phyloP scores from a whole-genome alignment of 2,797 vertebrate species.

The Mastacembelus armatus region DNA sequence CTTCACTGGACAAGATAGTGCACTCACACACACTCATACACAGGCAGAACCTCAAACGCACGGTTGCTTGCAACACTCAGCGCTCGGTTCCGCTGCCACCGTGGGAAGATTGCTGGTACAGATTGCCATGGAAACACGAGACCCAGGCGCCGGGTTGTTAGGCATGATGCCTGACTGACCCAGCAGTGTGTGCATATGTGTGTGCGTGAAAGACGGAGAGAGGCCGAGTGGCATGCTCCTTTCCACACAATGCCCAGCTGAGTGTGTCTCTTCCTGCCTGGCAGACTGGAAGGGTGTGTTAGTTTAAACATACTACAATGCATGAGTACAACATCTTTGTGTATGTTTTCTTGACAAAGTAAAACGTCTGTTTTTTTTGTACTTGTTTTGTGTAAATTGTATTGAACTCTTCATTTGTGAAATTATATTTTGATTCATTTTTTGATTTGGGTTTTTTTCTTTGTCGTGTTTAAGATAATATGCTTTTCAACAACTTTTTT shows the following conservation, averaged over 20 bases:
- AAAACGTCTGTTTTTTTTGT: slow-evolving; percentile 10
- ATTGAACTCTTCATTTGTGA: not conserved
- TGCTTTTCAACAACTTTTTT: slow-evolving; percentile 11
- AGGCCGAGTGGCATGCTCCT: slow-evolving; percentile 77
- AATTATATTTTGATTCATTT: not conserved
- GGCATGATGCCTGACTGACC: slow-evolving; percentile 71
- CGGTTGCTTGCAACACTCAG: slow-evolving; percentile 43
- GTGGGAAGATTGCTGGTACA: slow-evolving; percentile 82
- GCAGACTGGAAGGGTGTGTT: slow-evolving; percentile 80
- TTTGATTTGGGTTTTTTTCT: slow-evolving; percentile 11
- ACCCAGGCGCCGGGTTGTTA: slow-evolving; percentile 79
- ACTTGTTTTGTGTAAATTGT: not conserved
- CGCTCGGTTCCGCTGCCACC: slow-evolving; percentile 71
- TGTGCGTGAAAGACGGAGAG: slow-evolving; percentile 66
- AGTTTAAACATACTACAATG: slow-evolving; percentile 74
- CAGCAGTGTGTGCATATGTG: slow-evolving; percentile 72
- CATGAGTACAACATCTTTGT: slow-evolving; percentile 51
- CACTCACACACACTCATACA: slow-evolving; percentile 17
- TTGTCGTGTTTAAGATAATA: slow-evolving; percentile 4
- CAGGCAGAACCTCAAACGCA: slow-evolving; percentile 25
- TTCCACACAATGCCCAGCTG: slow-evolving; percentile 79
- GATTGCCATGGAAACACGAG: slow-evolving; percentile 82
- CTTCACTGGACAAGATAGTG: slow-evolving; percentile 75
- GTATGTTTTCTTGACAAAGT: slow-evolving; percentile 37
- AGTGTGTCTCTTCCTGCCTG: slow-evolving; percentile 79